Evolutionary conservation across 2,888 invertebrate species (phyloP).

Genomic region (Thelaira solivaga): DNA sequence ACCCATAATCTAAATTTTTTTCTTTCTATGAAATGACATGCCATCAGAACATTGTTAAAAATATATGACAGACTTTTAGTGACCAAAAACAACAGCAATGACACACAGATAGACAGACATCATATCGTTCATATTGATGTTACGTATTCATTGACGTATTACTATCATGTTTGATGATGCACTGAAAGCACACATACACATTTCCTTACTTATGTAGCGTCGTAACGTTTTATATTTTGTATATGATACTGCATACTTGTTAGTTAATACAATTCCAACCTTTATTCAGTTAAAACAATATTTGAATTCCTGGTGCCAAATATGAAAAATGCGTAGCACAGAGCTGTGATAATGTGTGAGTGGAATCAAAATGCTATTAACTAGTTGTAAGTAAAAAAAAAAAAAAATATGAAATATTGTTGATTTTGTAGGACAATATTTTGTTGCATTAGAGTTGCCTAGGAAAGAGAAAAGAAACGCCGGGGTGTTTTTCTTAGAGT

Average conservation of each 20-base stretch:
- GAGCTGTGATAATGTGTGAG: too few relatives aligned
- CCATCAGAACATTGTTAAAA: background rate
- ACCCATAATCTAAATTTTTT: constrained; percentile 11
- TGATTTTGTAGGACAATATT: too few relatives aligned
- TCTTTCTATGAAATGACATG: constrained; percentile 2
- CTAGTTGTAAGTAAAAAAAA: too few relatives aligned
- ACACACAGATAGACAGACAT: background rate
- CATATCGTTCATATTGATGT: constrained; percentile 24
- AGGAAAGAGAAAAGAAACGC: too few relatives aligned
- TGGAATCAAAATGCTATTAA: too few relatives aligned
- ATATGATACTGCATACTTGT: background rate
- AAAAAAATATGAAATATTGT: too few relatives aligned
- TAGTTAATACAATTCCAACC: background rate
- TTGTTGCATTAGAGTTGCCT: too few relatives aligned
- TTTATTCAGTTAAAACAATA: constrained; percentile 8
- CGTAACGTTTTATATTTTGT: constrained; percentile 11
- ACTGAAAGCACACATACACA: background rate
- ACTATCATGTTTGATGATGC: background rate
- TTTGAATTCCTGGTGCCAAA: constrained; percentile 15
- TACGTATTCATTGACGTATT: constrained; percentile 33
- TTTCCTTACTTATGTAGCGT: background rate
- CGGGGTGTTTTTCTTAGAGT: too few relatives aligned
- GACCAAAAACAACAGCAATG: constrained; percentile 20
- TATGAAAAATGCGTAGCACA: background rate
- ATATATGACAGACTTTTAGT: background rate